A percentile compares a stretch with the other conserved stretches of the same genome.
phyloP scores from a whole-genome alignment of 2,113 vertebrate genomes.

The Pituophis catenifer region DNA sequence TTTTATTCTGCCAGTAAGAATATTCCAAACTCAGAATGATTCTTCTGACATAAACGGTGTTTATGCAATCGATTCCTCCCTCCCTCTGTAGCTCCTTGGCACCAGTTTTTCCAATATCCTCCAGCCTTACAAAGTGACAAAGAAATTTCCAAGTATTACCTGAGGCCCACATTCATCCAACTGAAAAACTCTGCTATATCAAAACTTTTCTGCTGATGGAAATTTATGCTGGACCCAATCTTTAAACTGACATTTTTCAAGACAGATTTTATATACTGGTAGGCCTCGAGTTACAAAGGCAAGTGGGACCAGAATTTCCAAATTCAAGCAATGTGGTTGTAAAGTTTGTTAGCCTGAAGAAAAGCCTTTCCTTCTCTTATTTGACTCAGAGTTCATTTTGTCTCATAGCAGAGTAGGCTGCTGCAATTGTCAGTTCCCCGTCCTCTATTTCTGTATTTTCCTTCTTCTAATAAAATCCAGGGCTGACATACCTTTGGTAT shows the following conservation, averaged over 20 bases:
- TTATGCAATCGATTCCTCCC: not conserved
- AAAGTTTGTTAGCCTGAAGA: not conserved
- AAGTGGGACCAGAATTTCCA: not conserved
- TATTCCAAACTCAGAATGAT: not conserved
- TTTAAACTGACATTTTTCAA: not conserved
- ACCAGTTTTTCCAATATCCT: not conserved
- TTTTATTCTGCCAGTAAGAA: not conserved
- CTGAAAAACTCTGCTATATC: not conserved
- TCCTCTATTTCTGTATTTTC: not conserved
- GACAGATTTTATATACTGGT: not conserved
- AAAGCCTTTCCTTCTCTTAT: not conserved
- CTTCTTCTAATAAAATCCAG: not conserved
- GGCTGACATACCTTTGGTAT: not conserved
- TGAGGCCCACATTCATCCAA: not conserved
- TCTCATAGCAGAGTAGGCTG: not conserved
- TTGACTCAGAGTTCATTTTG: not conserved
- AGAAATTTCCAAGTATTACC: not conserved
- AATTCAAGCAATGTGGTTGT: not conserved
- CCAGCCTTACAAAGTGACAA: not conserved
- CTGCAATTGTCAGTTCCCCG: not conserved
- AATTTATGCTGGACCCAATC: not conserved
- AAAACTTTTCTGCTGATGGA: not conserved
- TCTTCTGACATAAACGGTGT: not conserved
- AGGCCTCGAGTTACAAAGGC: not conserved
- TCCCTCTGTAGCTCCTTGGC: not conserved